These are phyloP conservation scores for Leucoraja erinaceus DNA, from an alignment of 2,113 vertebrate species.

Conservation along the genomic window DNA sequence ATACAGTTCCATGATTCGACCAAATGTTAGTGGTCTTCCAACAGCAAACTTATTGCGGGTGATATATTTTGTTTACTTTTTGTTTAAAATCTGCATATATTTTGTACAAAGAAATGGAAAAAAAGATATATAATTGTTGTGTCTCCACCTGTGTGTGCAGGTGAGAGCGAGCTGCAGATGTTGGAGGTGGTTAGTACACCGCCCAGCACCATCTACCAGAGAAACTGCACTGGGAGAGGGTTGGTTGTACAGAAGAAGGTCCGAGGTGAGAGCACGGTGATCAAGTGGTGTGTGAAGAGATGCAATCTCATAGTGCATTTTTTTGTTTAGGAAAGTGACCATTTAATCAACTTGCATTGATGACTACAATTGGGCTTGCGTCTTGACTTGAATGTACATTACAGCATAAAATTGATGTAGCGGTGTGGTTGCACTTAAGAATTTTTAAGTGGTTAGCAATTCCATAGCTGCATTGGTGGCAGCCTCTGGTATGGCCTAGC, in stretches of 20 bases:
- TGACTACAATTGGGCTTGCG: background rate
- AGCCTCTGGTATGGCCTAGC: background rate
- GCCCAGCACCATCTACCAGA: slow-evolving; percentile 32
- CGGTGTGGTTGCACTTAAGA: background rate
- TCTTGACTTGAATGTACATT: background rate
- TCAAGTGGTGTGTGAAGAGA: background rate
- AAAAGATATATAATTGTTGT: background rate
- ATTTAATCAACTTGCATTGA: background rate
- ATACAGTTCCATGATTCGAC: too few species aligned
- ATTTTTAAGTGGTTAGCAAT: background rate
- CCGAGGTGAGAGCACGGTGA: slow-evolving; percentile 13
- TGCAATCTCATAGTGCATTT: background rate
- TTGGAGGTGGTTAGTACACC: slow-evolving; percentile 18
- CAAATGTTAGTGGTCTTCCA: background rate
- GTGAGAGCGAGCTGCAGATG: slow-evolving; percentile 13
- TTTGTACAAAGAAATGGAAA: background rate
- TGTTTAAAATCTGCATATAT: background rate
- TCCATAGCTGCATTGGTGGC: background rate
- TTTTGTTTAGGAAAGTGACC: background rate
- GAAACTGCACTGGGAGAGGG: slow-evolving; percentile 16
- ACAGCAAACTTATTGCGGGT: background rate
- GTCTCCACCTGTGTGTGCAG: background rate
- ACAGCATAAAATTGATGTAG: background rate
- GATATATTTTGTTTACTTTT: background rate
- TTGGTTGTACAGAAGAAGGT: slow-evolving; percentile 25